These are phyloP conservation scores for Lysiphlebus fabarum DNA, from an alignment of 1,140 invertebrate species.

Conservation along the genomic window DNA sequence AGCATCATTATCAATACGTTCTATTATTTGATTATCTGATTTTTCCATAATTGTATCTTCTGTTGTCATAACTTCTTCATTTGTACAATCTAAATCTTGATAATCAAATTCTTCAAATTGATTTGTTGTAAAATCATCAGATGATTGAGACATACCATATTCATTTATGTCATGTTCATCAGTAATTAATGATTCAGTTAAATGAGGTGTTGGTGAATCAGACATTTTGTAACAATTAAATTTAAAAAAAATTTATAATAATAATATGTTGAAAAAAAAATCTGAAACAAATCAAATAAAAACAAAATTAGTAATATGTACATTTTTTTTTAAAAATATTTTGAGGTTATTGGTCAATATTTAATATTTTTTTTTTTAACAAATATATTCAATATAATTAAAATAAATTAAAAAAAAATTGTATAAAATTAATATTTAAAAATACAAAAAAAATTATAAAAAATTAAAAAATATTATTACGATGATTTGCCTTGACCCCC, in stretches of 20 bases:
- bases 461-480: slow-evolving; percentile 38
- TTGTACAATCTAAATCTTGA: slow-evolving; percentile 54
- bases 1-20: slow-evolving; percentile 21
- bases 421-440: too few species aligned
- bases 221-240: slow-evolving; percentile 35
- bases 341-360: too few species aligned
- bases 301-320: too few species aligned
- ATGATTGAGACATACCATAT: slow-evolving; percentile 37
- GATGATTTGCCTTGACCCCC: slow-evolving; percentile 6
- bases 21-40: not conserved
- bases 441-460: too few species aligned
- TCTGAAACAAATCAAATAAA: too few species aligned
- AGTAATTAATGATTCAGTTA: slow-evolving; percentile 45
- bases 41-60: slow-evolving; percentile 31
- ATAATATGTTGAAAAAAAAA: too few species aligned
- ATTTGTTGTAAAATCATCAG: slow-evolving; percentile 41
- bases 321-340: too few species aligned
- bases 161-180: slow-evolving; percentile 45
- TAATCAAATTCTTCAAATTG: slow-evolving; percentile 52
- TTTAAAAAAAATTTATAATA: too few species aligned
- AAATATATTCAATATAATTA: too few species aligned
- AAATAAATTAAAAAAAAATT: too few species aligned
- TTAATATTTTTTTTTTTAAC: too few species aligned
- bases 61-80: slow-evolving; percentile 50
- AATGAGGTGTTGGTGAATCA: slow-evolving; percentile 32